Evolutionary conservation across 2,888 invertebrate genomes (phyloP).

Genomic region (Rhamnusium bicolor): DNA sequence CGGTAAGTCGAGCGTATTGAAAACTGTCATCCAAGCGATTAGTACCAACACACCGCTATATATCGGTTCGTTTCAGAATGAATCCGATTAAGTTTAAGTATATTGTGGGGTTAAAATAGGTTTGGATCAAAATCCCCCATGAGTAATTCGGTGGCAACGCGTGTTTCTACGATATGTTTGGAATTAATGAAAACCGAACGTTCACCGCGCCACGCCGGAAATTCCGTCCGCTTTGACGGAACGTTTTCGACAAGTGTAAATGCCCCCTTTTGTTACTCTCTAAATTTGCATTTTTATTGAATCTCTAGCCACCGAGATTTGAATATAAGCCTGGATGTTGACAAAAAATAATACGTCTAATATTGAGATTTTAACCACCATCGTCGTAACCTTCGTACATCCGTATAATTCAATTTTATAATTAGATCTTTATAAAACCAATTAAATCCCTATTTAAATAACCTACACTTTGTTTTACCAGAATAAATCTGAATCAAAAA

Average conservation of each 20-base stretch:
- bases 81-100: conserved; percentile 71
- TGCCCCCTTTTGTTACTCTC: conserved; percentile 74
- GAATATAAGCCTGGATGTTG: conserved; percentile 71
- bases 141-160: conserved; percentile 70
- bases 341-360: conserved; percentile 80
- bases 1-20: conserved; percentile 62
- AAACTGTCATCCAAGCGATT: conserved; percentile 66
- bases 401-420: conserved; percentile 54
- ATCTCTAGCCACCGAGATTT: conserved; percentile 70
- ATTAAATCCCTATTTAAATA: conserved; percentile 50
- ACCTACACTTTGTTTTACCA: conserved; percentile 2
- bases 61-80: conserved; percentile 68
- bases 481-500: not conserved
- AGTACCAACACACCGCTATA: conserved; percentile 62
- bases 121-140: conserved; percentile 68
- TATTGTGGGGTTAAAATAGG: conserved; percentile 70
- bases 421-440: conserved; percentile 52
- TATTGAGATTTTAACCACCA: conserved; percentile 70
- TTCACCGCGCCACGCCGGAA: conserved; percentile 41
- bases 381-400: conserved; percentile 28
- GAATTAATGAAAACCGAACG: conserved; percentile 69
- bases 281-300: conserved; percentile 75
- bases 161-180: conserved; percentile 68
- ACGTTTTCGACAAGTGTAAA: conserved; percentile 71
- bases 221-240: conserved; percentile 56